Conservation (phyloP, 2,797 vertebrate species). For the Peromyscus aztecus region DNA sequence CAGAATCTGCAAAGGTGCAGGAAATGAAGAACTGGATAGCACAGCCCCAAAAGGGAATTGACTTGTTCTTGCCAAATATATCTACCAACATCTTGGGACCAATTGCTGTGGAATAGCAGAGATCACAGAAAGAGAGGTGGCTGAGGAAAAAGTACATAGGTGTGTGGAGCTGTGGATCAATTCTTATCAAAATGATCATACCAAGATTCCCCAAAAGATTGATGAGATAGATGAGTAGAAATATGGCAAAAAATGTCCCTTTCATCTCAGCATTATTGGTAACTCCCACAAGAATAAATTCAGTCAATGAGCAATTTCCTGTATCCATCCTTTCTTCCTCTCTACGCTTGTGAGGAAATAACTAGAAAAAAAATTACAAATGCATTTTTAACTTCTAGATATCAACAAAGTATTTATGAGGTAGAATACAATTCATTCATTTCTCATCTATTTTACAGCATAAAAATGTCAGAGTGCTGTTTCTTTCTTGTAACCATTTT, state of each 20-base stretch:
- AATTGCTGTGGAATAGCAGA: constrained; percentile 16
- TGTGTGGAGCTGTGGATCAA: constrained; percentile 5
- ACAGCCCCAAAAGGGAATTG: constrained; percentile 1
- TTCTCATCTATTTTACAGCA: background rate
- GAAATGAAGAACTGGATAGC: constrained; percentile 10
- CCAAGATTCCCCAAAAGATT: background rate
- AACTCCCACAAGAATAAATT: background rate
- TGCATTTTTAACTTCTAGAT: background rate
- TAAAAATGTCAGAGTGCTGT: background rate
- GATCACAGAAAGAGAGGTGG: constrained; percentile 44
- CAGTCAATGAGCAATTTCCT: background rate
- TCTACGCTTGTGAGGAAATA: background rate
- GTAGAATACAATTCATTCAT: background rate
- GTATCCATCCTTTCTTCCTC: background rate
- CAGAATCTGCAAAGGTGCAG: constrained; percentile 11
- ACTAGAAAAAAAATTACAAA: background rate
- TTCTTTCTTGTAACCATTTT: background rate
- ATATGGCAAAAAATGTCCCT: background rate
- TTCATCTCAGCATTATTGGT: background rate
- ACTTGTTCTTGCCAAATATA: background rate
- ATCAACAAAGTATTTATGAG: background rate
- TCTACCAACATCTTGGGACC: constrained; percentile 37
- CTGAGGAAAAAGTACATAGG: constrained; percentile 65
- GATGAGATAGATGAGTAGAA: background rate
- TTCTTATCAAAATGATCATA: background rate